Evolutionary conservation across 2,113 vertebrate species (phyloP), one percentile per base, ranked within the genome.

Genomic region (Porphyrio hochstetteri): DNA sequence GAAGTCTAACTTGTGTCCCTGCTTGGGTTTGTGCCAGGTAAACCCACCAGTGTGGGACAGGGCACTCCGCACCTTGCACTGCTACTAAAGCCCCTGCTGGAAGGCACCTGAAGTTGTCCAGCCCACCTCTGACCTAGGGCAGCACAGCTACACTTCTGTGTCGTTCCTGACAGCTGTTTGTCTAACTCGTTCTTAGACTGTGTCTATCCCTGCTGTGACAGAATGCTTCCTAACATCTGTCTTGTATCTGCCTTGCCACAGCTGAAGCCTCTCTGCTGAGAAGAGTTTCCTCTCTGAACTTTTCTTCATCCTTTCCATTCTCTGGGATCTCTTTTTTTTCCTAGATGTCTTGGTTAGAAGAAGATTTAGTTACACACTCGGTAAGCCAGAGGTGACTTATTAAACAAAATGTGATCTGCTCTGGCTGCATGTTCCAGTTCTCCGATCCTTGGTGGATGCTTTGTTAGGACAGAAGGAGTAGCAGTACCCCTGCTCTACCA

Each of bases 1-100:
- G 44, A 40, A 92, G 3, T 20, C 19, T 40, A 28, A 33, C 9
- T 64, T 0, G 0, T 31, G 19, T 46, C 10, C 9, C 53, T 89
- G 23, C 50, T 33, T 8, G 25, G 27, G 7, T 63, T 46, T 72
- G 21, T 4, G 11, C 36, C 57, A 46, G 24, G 28, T 64, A 40
- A 76, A 59, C 20, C 23, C 16, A 7, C 18, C 4, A 1, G 20
- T 57, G 31, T 50, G n/a, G 57, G 21, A 11, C 42, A 40, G 28
- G 17, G 23, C 11, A 23, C 21, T 16, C n/a, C 4, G 2, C 44
- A 57, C 36, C n/a, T 92, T 2, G 0, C 31, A 16, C 6, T 36
- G 48, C 76, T 68, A 1, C 48, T 77, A 11, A 46, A 56, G 42
- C 42, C 29, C n/a, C 5, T 3, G 5, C 70, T 85, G 38, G 29